These are phyloP conservation scores for Epizoanthus ramosus DNA, from an alignment of 92 coral and sea anemone genomes.

Conservation along the genomic window DNA sequence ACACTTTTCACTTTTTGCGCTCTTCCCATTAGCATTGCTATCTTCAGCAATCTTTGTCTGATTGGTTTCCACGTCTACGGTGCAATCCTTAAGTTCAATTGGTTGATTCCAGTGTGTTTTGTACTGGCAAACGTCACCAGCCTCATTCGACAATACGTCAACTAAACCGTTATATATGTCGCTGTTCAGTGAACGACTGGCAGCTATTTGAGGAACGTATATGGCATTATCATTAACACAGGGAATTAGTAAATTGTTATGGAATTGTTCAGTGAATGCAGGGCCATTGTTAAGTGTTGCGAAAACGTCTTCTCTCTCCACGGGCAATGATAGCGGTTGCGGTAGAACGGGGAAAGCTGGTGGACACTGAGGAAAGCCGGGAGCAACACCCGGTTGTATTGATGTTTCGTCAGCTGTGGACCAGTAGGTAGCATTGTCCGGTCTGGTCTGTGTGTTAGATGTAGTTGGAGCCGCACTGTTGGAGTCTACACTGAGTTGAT, in stretches of 20 bases:
- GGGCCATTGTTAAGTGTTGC: no score
- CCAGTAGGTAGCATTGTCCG: no score
- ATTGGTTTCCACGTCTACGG: background rate
- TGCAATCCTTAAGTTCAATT: background rate
- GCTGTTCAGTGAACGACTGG: background rate
- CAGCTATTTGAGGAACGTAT: no score
- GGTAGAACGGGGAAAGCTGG: no score
- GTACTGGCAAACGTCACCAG: background rate
- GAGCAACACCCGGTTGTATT: background rate
- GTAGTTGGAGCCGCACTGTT: no score
- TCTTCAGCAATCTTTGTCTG: background rate
- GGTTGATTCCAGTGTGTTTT: background rate
- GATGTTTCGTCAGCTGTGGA: background rate
- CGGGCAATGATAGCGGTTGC: background rate
- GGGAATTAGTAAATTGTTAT: no score
- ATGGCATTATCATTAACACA: no score
- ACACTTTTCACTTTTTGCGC: background rate
- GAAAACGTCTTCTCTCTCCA: no score
- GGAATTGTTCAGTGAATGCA: no score
- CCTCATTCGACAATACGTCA: no score
- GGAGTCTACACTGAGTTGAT: no score
- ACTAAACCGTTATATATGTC: background rate
- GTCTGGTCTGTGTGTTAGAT: no score
- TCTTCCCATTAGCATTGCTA: background rate
- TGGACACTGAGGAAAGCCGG: background rate